Evolutionary conservation across 2,797 vertebrate species (phyloP).

Genomic region (Parauchenoglanis punctatus): DNA sequence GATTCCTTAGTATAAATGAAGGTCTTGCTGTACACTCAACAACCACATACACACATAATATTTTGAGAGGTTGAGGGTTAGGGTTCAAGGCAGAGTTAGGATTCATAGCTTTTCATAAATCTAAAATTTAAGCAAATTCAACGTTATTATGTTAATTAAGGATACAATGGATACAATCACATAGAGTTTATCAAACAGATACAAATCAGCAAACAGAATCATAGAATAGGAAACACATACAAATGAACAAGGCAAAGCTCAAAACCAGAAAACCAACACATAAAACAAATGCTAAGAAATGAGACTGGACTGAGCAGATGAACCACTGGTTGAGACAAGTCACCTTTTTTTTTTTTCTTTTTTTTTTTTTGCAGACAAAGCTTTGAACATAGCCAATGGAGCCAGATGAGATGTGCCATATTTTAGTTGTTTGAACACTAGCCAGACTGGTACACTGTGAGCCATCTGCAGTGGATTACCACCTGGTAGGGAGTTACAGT

Average conservation of each 20-base stretch:
- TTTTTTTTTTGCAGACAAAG: background rate
- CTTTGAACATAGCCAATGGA: background rate
- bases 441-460: background rate
- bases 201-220: background rate
- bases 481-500: background rate
- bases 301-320: background rate
- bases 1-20: background rate
- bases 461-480: too few species aligned
- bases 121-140: background rate
- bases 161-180: background rate
- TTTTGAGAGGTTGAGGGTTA: background rate
- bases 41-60: background rate
- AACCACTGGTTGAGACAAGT: background rate
- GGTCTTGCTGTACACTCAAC: background rate
- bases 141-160: background rate
- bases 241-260: background rate
- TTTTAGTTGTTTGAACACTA: background rate
- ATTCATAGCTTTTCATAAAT: background rate
- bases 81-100: background rate
- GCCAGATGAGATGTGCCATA: background rate
- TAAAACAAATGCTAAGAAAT: background rate
- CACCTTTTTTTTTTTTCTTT: background rate
- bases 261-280: background rate
- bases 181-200: background rate
- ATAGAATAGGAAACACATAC: background rate